These are phyloP conservation scores for Cantharis rufa DNA, from an alignment of 2,888 invertebrate genomes.

Conservation along the genomic window DNA sequence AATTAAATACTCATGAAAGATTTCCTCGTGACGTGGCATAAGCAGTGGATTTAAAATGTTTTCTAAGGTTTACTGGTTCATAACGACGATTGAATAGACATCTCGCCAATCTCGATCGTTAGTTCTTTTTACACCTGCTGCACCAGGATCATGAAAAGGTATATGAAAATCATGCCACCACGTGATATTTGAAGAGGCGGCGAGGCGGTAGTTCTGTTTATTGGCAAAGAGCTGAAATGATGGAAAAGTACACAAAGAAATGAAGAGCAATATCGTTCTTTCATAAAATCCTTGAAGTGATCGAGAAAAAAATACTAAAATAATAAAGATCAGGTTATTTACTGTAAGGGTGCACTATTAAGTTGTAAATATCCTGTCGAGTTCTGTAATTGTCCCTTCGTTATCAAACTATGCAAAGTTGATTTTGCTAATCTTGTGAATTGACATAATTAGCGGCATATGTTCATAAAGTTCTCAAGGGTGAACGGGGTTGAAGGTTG, in stretches of 20 bases:
- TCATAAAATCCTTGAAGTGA: not conserved
- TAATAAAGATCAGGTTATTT: constrained; percentile 4
- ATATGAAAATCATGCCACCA: constrained; percentile 6
- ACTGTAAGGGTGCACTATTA: not conserved
- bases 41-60: not conserved
- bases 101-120: not conserved
- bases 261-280: not conserved
- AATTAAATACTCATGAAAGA: not conserved
- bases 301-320: not conserved
- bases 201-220: constrained; percentile 12
- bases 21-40: not conserved
- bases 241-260: not conserved
- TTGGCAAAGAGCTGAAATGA: constrained; percentile 10
- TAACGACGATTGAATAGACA: constrained; percentile 1
- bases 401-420: constrained; percentile 8
- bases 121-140: constrained; percentile 1
- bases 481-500: constrained; percentile 26
- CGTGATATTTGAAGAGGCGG: not conserved
- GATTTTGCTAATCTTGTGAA: constrained; percentile 22
- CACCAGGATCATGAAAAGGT: constrained; percentile 7
- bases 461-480: constrained; percentile 18
- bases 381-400: constrained; percentile 6
- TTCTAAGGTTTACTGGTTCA: not conserved
- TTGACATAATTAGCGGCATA: constrained; percentile 22
- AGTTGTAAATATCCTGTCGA: constrained; percentile 7